Evolutionary conservation across 2,797 vertebrate species (phyloP).

Genomic region (Artibeus jamaicensis): DNA sequence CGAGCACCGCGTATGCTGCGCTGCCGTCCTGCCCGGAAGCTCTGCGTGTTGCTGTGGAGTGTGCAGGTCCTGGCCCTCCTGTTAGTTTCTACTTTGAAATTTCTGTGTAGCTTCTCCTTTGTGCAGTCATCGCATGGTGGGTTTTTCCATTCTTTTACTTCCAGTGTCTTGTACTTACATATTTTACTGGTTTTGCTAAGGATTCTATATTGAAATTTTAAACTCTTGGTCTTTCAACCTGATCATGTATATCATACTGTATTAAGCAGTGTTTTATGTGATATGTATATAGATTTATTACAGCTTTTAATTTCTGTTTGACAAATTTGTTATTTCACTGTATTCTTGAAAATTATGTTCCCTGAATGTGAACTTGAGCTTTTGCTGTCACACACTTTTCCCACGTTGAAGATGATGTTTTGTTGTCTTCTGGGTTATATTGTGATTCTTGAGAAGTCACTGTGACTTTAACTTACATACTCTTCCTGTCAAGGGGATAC

Average conservation of each 20-base stretch:
- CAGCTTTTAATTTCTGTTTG: not conserved
- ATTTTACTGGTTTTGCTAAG: not conserved
- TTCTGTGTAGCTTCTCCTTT: not conserved
- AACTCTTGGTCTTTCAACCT: not conserved
- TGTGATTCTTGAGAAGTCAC: not conserved
- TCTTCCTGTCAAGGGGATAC: not conserved
- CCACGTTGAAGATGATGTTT: not conserved
- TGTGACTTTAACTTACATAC: conserved; percentile 10
- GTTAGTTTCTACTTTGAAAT: not conserved
- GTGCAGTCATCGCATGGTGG: not conserved
- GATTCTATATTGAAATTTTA: not conserved
- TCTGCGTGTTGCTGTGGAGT: not conserved
- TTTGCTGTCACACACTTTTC: not conserved
- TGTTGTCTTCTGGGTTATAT: not conserved
- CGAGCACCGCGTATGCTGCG: accelerated
- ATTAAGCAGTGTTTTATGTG: not conserved
- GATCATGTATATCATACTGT: not conserved
- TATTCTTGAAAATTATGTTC: not conserved
- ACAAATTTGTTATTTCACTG: not conserved
- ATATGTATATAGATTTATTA: not conserved
- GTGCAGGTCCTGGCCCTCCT: not conserved
- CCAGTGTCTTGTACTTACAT: not conserved
- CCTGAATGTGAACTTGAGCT: not conserved
- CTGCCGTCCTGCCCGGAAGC: too few relatives aligned
- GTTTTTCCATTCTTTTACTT: not conserved